These are phyloP conservation scores for Hypsopygia costalis DNA, from an alignment of 2,888 invertebrate genomes.

Conservation along the genomic window DNA sequence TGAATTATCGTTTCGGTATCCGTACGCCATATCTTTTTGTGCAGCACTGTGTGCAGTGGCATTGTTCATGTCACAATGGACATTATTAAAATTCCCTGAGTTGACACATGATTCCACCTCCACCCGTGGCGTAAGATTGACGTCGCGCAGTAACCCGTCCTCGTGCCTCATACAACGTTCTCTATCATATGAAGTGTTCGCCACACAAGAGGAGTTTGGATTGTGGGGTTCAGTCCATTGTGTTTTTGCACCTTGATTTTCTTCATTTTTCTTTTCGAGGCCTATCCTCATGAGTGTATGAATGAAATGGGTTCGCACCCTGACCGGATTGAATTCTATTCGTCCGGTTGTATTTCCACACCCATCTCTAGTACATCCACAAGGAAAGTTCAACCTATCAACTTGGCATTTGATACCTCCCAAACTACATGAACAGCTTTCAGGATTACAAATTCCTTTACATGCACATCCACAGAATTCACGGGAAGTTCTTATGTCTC, in stretches of 20 bases:
- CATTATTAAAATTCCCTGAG: constrained; percentile 83
- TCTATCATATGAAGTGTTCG: constrained; percentile 58
- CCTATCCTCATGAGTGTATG: constrained; percentile 97
- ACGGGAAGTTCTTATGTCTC: constrained; percentile 93
- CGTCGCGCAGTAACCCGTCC: constrained; percentile 74
- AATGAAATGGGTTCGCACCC: constrained; percentile 97
- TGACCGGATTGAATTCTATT: constrained; percentile 97
- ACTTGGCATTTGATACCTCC: constrained; percentile 99
- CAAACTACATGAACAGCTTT: constrained; percentile 95
- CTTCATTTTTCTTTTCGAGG: constrained; percentile 90
- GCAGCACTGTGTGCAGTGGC: constrained; percentile 30
- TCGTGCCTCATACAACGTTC: constrained; percentile 56
- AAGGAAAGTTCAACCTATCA: constrained; percentile 97
- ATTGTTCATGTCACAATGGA: constrained; percentile 82
- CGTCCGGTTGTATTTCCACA: constrained; percentile 96
- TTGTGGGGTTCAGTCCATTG: constrained; percentile 70
- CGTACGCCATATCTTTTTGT: constrained; percentile 42
- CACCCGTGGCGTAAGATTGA: constrained; percentile 75
- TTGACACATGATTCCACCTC: constrained; percentile 84
- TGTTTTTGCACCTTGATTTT: constrained; percentile 65
- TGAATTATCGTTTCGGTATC: constrained; percentile 62
- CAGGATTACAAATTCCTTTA: constrained; percentile 96
- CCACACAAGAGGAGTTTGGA: constrained; percentile 45
- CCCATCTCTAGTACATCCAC: constrained; percentile 96
- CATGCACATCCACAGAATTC: constrained; percentile 97